Percentiles rank a stretch among this genome's conserved stretches.
These are phyloP conservation scores for Caenorhabditis tropicalis DNA, from an alignment of 1,140 invertebrate genomes.

Conservation along the genomic window DNA sequence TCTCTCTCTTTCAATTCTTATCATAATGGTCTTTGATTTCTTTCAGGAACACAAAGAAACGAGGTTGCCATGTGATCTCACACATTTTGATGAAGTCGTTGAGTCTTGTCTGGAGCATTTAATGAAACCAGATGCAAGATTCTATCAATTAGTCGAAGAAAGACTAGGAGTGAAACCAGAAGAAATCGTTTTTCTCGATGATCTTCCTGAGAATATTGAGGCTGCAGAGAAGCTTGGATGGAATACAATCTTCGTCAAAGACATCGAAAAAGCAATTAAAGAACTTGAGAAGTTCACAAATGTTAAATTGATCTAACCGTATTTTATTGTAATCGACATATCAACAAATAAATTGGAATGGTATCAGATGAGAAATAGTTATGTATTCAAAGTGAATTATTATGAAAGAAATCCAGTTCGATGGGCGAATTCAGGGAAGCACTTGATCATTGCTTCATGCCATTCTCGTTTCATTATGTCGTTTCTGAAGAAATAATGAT, in stretches of 20 bases:
- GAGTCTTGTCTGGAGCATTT: conserved; percentile 39
- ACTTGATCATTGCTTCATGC: conserved; percentile 42
- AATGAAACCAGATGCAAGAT: conserved; percentile 35
- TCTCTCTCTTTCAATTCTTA: too few relatives aligned
- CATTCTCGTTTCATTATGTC: conserved; percentile 41
- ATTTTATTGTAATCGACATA: conserved; percentile 4
- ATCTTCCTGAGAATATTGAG: conserved; percentile 42
- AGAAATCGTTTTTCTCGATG: conserved; percentile 45
- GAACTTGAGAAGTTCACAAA: conserved; percentile 14
- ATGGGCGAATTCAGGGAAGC: conserved; percentile 51
- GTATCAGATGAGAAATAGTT: neutral
- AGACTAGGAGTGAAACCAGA: conserved; percentile 38
- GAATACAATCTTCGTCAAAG: conserved; percentile 1
- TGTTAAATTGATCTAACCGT: conserved; percentile 7
- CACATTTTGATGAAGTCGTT: conserved; percentile 46
- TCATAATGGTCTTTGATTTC: neutral
- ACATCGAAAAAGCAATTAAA: conserved; percentile 18
- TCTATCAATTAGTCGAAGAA: conserved; percentile 25
- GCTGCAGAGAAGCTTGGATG: conserved; percentile 42
- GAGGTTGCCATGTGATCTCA: conserved; percentile 34
- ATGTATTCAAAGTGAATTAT: neutral
- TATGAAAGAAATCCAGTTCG: conserved; percentile 40
- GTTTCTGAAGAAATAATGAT: neutral
- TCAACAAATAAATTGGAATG: conserved; percentile 8
- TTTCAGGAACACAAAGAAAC: conserved; percentile 38